Conservation (phyloP, 2,888 invertebrate genomes). For the Leptinotarsa juncta region DNA sequence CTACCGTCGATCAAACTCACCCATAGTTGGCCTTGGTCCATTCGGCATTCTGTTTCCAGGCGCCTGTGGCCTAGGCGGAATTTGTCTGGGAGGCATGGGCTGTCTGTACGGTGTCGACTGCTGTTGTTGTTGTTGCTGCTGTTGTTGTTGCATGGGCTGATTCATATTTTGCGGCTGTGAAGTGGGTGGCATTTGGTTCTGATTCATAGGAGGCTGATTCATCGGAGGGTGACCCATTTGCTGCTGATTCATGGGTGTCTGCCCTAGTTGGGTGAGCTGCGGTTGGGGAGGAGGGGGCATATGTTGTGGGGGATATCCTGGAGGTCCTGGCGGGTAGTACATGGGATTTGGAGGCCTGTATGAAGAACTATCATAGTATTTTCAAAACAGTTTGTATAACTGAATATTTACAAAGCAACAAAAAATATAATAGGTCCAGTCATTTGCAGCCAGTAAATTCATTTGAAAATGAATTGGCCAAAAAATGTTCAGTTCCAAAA, state of each 20-base stretch:
- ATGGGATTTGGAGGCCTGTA: slow-evolving; percentile 59
- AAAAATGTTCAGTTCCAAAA: too few relatives aligned
- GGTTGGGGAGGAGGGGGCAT: slow-evolving; percentile 57
- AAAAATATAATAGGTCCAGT: background rate
- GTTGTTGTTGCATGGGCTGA: slow-evolving; percentile 51
- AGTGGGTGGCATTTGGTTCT: slow-evolving; percentile 43
- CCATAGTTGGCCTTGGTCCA: slow-evolving; percentile 57
- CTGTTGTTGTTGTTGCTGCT: slow-evolving; percentile 22
- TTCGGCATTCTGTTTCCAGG: slow-evolving; percentile 56
- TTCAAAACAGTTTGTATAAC: slow-evolving; percentile 18
- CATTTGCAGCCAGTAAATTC: background rate
- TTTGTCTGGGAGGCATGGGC: slow-evolving; percentile 43
- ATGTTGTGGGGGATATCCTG: slow-evolving; percentile 65
- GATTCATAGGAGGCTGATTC: slow-evolving; percentile 47
- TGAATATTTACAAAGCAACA: background rate
- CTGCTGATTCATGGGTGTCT: slow-evolving; percentile 60
- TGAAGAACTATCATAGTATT: slow-evolving; percentile 51
- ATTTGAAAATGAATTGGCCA: too few relatives aligned
- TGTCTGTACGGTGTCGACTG: slow-evolving; percentile 36
- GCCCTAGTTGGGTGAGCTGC: slow-evolving; percentile 62
- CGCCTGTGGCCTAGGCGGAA: slow-evolving; percentile 51
- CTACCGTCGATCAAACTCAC: slow-evolving; percentile 21
- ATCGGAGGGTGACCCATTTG: slow-evolving; percentile 53
- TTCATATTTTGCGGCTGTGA: slow-evolving; percentile 49
- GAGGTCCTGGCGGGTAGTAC: slow-evolving; percentile 61